These are phyloP conservation scores for Candidula unifasciata DNA, from an alignment of 2,888 invertebrate species.

Conservation along the genomic window DNA sequence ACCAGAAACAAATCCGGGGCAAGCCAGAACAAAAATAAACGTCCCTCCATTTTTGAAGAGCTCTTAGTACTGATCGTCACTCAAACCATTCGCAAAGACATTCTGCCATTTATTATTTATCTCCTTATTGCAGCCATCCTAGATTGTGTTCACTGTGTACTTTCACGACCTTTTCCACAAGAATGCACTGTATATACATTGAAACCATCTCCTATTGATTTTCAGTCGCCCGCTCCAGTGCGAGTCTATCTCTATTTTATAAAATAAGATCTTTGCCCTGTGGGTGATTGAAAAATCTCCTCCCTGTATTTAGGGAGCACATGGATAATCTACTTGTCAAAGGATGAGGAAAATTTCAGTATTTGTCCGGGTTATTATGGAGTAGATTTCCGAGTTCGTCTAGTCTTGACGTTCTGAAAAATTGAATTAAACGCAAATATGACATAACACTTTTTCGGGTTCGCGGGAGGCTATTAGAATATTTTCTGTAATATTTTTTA, in stretches of 20 bases:
- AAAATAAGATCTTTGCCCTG: conserved; percentile 9
- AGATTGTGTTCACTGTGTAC: neutral
- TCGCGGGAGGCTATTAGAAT: neutral
- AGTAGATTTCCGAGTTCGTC: neutral
- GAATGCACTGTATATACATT: no score
- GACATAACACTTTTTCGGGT: neutral
- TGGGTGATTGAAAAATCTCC: conserved; percentile 17
- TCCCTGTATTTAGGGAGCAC: neutral
- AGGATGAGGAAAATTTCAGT: conserved; percentile 5
- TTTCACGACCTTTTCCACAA: no score
- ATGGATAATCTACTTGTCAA: conserved; percentile 27
- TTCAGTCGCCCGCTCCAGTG: neutral
- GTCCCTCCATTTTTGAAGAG: neutral
- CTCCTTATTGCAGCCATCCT: neutral
- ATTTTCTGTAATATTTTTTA: no score
- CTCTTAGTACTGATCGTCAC: neutral
- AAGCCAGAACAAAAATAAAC: no score
- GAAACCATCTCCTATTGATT: neutral
- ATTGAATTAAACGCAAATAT: conserved; percentile 23
- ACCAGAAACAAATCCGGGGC: neutral
- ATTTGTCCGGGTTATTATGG: conserved; percentile 4
- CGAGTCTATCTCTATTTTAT: neutral
- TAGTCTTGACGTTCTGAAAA: neutral
- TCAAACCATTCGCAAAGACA: neutral
- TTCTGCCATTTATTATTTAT: neutral